Evolutionary conservation across 1,140 invertebrate genomes (phyloP), one percentile per base, ranked within the genome.

Genomic region (Trialeurodes vaporariorum): DNA sequence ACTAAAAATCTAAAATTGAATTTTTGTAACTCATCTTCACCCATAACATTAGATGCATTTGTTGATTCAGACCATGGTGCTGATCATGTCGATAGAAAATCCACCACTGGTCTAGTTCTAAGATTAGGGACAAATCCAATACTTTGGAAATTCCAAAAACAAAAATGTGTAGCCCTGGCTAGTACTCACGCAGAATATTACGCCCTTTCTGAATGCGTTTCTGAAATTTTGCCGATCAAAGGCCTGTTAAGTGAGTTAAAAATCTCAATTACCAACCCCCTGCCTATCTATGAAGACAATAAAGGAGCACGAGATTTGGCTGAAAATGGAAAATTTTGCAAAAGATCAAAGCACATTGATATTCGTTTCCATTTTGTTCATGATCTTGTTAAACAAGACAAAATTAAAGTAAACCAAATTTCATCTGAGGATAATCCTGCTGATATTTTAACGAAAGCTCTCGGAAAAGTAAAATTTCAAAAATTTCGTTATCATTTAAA

Each of bases 61-160:
- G 74, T 76, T 13, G 78, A 80, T 71, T 71, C 78, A 2, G 76
- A 81, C 71, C 80, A 77, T 76, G 77, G 70, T 24, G 73, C 69
- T 5, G 72, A 77, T 62, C 13, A 58, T 21, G 22, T 69, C 12
- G 75, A 79, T 58, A 72, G 77, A 61, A 78, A 75, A 70, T 80
- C 77, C 25, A 79, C 75, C 26, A 75, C 74, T 24, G 77, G 77
- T 2, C 77, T 71, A 65, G 64, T 74, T 25, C 76, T 79, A 61
- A 70, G 63, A 24, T 2, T 77, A 0, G 73, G 65, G 62, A 73
- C 71, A 17, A 71, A 69, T 67, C 63, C 70, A 23, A 70, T 79
- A 21, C 69, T 66, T 27, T 76, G 73, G 72, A 71, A 70, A 67
- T 64, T 70, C 17, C 60, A 49, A 2, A 73, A 74, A 66, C 74